Evolutionary conservation across 2,113 vertebrate species (phyloP).

Genomic region (Astatoreochromis straeleni): DNA sequence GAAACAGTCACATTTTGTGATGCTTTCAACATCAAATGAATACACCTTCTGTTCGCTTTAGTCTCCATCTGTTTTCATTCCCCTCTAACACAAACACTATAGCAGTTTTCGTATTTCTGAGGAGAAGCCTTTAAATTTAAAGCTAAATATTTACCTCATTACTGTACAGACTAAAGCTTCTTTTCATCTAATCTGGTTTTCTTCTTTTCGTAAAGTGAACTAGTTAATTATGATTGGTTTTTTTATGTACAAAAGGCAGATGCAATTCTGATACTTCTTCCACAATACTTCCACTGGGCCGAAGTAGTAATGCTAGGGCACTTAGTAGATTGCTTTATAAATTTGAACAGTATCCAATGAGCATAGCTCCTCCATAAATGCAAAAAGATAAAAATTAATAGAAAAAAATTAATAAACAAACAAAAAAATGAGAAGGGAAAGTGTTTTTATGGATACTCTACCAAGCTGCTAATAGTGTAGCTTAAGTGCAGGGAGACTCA

Average conservation of each 20-base stretch:
- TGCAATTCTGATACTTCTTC: conserved; percentile 10
- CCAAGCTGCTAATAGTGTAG: conserved; percentile 52
- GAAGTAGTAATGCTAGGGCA: conserved; percentile 29
- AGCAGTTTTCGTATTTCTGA: not conserved
- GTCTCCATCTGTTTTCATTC: conserved; percentile 32
- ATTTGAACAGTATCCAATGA: conserved; percentile 51
- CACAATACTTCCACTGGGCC: conserved; percentile 44
- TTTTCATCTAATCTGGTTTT: conserved; percentile 32
- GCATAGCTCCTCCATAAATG: conserved; percentile 21
- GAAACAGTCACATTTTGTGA: conserved; percentile 19
- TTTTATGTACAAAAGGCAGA: conserved; percentile 43
- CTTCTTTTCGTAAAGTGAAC: conserved; percentile 16
- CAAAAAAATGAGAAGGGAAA: conserved; percentile 6
- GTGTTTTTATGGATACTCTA: conserved; percentile 44
- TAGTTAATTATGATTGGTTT: conserved; percentile 42
- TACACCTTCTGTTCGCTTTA: conserved; percentile 5
- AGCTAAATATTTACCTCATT: conserved; percentile 44
- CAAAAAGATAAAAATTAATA: not conserved
- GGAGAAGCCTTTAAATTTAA: conserved; percentile 36
- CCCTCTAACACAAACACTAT: conserved; percentile 21
- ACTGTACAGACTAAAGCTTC: conserved; percentile 40
- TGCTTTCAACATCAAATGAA: conserved; percentile 30
- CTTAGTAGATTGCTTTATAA: conserved; percentile 45
- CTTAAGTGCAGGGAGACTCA: conserved; percentile 58
- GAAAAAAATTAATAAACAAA: not conserved